phyloP scores from a whole-genome alignment of 1,140 invertebrate species.

The Chionoecetes opilio region DNA sequence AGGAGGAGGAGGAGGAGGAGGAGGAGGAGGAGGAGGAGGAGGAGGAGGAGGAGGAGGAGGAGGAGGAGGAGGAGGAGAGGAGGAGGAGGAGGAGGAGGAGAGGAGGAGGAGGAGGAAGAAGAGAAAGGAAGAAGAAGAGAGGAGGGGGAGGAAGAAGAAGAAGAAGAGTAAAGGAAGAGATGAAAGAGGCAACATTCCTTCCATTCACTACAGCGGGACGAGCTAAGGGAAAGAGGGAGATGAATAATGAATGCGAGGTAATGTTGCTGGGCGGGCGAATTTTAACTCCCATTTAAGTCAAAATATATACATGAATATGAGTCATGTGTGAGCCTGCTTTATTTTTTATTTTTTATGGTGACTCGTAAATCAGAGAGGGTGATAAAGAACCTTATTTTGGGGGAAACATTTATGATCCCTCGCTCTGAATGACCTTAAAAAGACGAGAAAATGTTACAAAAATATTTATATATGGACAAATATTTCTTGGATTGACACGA shows the following conservation, averaged over 20 bases:
- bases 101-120: neutral
- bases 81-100: neutral
- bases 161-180: neutral
- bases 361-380: neutral
- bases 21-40: no score
- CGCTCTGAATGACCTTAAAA: no score
- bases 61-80: neutral
- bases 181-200: neutral
- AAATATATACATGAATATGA: conserved; percentile 12
- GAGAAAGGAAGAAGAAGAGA: neutral
- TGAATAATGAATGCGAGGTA: neutral
- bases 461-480: no score
- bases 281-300: conserved; percentile 20
- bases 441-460: no score
- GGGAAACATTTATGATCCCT: no score
- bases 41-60: neutral
- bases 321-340: neutral
- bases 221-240: neutral
- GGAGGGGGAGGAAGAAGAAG: neutral
- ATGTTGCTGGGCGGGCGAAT: conserved; percentile 10
- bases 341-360: no score
- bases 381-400: neutral
- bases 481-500: no score
- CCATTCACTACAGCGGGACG: neutral
- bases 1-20: no score